Conservation (phyloP, 2,797 vertebrate genomes). For the Apodemus agrarius region DNA sequence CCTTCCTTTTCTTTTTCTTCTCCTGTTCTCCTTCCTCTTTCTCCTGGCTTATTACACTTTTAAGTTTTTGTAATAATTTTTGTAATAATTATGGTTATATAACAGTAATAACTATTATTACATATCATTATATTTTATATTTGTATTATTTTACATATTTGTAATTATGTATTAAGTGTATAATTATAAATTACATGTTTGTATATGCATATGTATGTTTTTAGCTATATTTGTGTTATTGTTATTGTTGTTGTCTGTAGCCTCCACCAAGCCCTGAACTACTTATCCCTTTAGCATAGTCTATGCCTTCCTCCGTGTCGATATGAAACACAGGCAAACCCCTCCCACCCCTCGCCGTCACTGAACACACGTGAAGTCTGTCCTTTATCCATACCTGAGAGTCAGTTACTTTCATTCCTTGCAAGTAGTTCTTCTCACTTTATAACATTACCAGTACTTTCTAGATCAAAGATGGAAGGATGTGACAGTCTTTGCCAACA, state of each 20-base stretch:
- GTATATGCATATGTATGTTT: neutral
- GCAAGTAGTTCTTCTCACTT: neutral
- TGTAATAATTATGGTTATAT: neutral
- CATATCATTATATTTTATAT: neutral
- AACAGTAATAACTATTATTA: neutral
- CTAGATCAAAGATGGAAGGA: constrained; percentile 1
- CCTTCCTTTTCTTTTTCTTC: too few relatives aligned
- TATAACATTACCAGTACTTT: neutral
- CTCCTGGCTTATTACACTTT: neutral
- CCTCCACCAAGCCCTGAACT: neutral
- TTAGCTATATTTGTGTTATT: too few relatives aligned
- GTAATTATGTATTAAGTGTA: neutral
- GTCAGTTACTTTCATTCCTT: neutral
- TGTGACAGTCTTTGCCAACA: too few relatives aligned
- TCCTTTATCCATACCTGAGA: neutral
- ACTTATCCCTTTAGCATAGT: neutral
- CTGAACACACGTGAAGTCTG: neutral
- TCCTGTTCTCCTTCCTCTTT: neutral
- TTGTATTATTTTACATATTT: neutral
- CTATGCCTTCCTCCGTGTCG: neutral
- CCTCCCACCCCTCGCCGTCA: too few relatives aligned
- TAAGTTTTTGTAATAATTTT: neutral
- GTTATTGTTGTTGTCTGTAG: neutral
- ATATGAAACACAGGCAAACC: neutral
- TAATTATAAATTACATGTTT: neutral